A percentile compares a stretch with the other conserved stretches of the same genome.
Evolutionary conservation across 1,140 invertebrate genomes (phyloP).

Genomic region (Ericerus pela): DNA sequence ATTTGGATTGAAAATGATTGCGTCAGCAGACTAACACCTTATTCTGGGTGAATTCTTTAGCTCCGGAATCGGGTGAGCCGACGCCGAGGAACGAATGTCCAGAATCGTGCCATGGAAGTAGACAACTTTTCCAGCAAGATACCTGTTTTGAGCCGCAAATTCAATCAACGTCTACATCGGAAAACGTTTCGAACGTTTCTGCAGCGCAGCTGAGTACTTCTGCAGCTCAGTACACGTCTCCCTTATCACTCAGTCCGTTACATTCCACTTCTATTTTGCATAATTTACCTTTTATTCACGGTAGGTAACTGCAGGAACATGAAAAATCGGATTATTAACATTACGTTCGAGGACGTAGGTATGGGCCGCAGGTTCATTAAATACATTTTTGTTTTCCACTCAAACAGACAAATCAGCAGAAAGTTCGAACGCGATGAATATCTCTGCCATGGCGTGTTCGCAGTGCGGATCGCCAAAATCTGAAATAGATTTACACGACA

Average conservation of each 20-base stretch:
- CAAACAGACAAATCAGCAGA: background rate
- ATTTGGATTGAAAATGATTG: background rate
- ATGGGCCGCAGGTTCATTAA: background rate
- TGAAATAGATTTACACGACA: background rate
- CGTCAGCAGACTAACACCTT: no score
- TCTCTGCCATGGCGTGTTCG: background rate
- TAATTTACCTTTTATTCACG: no score
- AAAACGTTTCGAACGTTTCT: background rate
- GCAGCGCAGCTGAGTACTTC: background rate
- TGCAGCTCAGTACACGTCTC: background rate
- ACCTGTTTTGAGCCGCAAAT: background rate
- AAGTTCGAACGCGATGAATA: background rate
- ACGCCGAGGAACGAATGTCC: background rate
- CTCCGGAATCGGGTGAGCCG: background rate
- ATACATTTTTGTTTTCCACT: background rate
- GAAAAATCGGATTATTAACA: no score
- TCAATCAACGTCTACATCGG: background rate
- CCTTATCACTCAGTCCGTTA: conserved; percentile 5
- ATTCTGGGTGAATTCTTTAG: no score
- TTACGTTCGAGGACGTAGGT: background rate
- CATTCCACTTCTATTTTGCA: background rate
- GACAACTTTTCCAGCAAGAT: no score
- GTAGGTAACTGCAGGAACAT: no score
- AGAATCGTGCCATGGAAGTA: background rate
- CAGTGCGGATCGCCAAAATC: background rate